Conservation (phyloP, 2,113 vertebrate species). For the Anolis carolinensis region DNA sequence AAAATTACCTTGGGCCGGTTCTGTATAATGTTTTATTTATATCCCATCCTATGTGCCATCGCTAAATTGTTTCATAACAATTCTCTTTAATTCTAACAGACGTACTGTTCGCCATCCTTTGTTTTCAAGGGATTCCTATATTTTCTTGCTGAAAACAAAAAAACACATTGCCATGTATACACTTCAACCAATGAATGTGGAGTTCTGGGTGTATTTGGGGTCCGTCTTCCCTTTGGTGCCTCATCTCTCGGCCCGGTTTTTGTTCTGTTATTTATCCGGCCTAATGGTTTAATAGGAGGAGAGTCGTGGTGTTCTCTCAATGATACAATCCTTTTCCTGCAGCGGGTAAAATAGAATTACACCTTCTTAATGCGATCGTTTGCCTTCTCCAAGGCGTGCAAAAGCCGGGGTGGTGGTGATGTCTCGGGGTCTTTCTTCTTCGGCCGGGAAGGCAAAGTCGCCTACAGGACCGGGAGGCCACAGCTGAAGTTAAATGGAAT, state of each 20-base stretch:
- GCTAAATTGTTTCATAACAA: no score
- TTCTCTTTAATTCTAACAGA: no score
- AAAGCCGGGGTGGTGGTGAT: neutral
- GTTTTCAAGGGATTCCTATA: no score
- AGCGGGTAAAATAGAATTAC: neutral
- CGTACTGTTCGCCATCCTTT: no score
- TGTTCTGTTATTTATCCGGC: fast-evolving
- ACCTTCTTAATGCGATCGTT: neutral
- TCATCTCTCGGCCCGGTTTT: fast-evolving
- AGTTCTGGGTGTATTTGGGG: neutral
- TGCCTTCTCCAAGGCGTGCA: neutral
- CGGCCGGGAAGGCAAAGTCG: neutral
- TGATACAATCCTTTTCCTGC: fast-evolving
- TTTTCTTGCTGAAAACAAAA: no score
- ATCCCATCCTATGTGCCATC: no score
- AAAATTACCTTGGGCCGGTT: no score
- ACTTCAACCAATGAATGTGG: no score
- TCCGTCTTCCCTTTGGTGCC: neutral
- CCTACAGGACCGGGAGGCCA: slow-evolving; percentile 18
- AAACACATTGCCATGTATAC: no score
- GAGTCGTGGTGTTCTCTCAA: neutral
- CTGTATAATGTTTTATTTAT: no score
- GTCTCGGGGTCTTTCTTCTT: slow-evolving; percentile 28
- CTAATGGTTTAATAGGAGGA: neutral
- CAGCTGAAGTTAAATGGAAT: slow-evolving; percentile 27